A percentile compares a stretch with the other conserved stretches of the same genome.
phyloP scores from a whole-genome alignment of 2,888 invertebrate species.

The Uropetala carovei region DNA sequence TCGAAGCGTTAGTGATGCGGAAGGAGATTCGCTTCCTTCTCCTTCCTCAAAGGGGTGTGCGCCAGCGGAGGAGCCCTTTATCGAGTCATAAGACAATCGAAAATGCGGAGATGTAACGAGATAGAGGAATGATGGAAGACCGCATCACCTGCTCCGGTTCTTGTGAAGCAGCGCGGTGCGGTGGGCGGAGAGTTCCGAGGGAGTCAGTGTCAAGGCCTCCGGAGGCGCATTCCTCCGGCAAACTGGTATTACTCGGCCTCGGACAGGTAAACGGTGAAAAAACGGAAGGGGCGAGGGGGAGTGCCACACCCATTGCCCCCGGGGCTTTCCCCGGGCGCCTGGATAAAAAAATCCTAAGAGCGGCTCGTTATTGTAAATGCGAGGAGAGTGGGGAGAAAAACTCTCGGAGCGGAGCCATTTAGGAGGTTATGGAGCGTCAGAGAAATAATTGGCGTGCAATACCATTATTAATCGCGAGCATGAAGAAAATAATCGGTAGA shows the following conservation, averaged over 20 bases:
- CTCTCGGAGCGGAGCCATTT: background rate
- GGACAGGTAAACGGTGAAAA: conserved; percentile 60
- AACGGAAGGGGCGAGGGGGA: background rate
- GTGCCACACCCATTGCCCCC: conserved; percentile 59
- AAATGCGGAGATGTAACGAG: too few relatives aligned
- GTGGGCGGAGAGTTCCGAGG: conserved; percentile 21
- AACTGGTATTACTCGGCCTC: conserved; percentile 63
- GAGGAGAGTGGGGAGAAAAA: background rate
- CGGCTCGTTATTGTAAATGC: background rate
- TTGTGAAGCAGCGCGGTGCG: background rate
- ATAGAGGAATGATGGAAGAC: too few relatives aligned
- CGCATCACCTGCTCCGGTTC: too few relatives aligned
- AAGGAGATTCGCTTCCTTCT: too few relatives aligned
- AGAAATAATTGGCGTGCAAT: too few relatives aligned
- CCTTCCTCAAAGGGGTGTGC: too few relatives aligned
- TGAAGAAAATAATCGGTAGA: background rate
- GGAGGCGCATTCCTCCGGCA: conserved; percentile 55
- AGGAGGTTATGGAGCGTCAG: too few relatives aligned
- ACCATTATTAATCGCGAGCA: background rate
- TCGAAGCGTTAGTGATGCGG: too few relatives aligned
- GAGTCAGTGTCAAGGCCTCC: conserved; percentile 63
- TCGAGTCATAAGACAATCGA: too few relatives aligned
- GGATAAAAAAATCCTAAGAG: conserved; percentile 31
- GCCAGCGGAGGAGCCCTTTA: too few relatives aligned
- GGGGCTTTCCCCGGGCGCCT: conserved; percentile 27